These are phyloP conservation scores for Perccottus glenii DNA, from an alignment of 2,113 vertebrate genomes.

Conservation along the genomic window DNA sequence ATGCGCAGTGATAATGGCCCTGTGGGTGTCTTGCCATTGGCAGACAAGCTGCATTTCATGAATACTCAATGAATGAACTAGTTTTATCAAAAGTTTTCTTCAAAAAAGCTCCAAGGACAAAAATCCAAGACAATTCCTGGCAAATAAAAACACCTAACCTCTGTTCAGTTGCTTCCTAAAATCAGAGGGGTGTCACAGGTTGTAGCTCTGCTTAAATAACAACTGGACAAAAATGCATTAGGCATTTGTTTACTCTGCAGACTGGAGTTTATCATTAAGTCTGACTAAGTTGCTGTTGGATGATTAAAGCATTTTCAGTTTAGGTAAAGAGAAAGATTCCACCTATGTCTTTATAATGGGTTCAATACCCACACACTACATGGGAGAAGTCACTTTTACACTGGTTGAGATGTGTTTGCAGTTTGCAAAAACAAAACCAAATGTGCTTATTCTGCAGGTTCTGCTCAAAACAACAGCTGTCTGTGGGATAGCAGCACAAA, in stretches of 20 bases:
- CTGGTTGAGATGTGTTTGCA: constrained; percentile 18
- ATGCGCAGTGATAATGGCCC: constrained; percentile 64
- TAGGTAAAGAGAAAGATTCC: neutral
- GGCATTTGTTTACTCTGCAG: neutral
- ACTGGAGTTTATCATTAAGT: neutral
- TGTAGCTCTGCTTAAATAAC: neutral
- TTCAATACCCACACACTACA: neutral
- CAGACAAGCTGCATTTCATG: constrained; percentile 68
- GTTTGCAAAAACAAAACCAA: constrained; percentile 21
- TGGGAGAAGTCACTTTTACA: constrained; percentile 1
- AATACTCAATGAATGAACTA: constrained; percentile 70
- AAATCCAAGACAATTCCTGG: constrained; percentile 39
- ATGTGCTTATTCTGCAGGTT: constrained; percentile 24
- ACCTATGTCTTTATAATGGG: neutral
- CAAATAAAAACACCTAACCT: constrained; percentile 17
- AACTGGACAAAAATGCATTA: neutral
- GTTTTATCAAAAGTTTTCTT: constrained; percentile 62
- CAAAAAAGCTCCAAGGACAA: constrained; percentile 54
- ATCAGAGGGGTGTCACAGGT: neutral
- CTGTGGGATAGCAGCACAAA: constrained; percentile 22
- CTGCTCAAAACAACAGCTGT: constrained; percentile 40
- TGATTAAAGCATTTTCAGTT: neutral
- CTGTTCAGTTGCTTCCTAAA: constrained; percentile 1
- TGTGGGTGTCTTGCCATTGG: constrained; percentile 63
- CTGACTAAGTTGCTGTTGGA: neutral